Conservation (phyloP, 1,140 invertebrate species). For the Phthorimaea operculella region DNA sequence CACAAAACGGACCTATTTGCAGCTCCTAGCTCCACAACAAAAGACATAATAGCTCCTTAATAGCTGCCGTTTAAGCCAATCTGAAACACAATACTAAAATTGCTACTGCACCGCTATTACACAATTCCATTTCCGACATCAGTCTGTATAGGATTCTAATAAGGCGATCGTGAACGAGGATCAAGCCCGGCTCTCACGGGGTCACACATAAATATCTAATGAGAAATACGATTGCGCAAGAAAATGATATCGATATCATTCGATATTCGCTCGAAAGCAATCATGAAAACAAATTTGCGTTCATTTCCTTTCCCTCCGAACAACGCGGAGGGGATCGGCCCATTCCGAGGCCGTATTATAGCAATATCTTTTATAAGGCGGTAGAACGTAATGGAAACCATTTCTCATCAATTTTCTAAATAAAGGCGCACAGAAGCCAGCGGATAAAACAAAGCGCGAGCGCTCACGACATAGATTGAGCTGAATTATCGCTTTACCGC, state of each 20-base stretch:
- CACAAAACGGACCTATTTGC: conserved; percentile 32
- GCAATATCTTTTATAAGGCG: conserved; percentile 61
- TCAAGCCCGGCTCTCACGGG: conserved; percentile 31
- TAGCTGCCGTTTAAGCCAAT: background rate
- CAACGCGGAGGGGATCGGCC: conserved; percentile 38
- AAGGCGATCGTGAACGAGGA: conserved; percentile 27
- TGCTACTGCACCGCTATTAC: background rate
- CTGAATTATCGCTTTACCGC: conserved; percentile 68
- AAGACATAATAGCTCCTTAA: conserved; percentile 1
- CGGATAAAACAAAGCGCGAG: conserved; percentile 64
- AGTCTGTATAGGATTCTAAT: background rate
- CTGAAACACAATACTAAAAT: background rate
- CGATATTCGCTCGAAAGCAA: conserved; percentile 57
- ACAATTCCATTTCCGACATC: background rate
- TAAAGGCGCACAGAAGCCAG: conserved; percentile 66
- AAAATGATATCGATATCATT: conserved; percentile 59
- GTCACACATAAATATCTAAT: conserved; percentile 49
- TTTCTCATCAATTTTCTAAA: conserved; percentile 69
- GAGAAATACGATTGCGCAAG: conserved; percentile 45
- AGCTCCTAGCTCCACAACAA: background rate
- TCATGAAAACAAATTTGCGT: conserved; percentile 66
- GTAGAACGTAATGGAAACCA: conserved; percentile 62
- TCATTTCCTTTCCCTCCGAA: conserved; percentile 59
- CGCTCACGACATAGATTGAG: conserved; percentile 67
- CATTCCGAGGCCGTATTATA: conserved; percentile 9